Conservation (phyloP, 2,113 vertebrate genomes). For the Hiodon alosoides region DNA sequence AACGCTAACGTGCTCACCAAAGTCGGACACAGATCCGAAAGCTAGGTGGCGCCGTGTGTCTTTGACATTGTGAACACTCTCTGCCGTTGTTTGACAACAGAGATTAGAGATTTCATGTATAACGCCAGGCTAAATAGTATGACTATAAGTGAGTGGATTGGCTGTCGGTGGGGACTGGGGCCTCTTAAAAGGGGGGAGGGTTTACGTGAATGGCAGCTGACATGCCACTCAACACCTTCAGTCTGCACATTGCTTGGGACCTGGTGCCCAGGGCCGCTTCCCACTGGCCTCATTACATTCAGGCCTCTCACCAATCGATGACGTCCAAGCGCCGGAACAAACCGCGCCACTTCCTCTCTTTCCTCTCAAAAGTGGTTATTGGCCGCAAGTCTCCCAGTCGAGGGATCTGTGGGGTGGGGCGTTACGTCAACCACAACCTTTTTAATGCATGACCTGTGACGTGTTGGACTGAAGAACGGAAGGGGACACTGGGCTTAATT, state of each 20-base stretch:
- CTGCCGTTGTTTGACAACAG: not conserved
- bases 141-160: constrained; percentile 35
- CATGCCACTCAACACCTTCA: constrained; percentile 24
- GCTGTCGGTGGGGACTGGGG: constrained; percentile 45
- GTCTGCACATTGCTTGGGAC: not conserved
- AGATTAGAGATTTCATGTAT: constrained; percentile 45
- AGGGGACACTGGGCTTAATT: constrained; percentile 10
- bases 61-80: not conserved
- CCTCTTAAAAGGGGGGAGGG: constrained; percentile 46
- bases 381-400: constrained; percentile 57
- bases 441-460: constrained; percentile 4
- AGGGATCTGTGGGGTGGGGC: constrained; percentile 39
- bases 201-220: constrained; percentile 47
- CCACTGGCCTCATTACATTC: constrained; percentile 51
- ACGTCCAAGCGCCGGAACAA: constrained; percentile 51
- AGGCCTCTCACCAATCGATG: constrained; percentile 53
- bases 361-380: constrained; percentile 61
- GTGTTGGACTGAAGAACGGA: constrained; percentile 6
- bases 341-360: constrained; percentile 53
- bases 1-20: not conserved
- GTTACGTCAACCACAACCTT: constrained; percentile 4
- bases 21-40: not conserved
- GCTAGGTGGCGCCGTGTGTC: not conserved
- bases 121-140: constrained; percentile 42
- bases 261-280: not conserved